Percentiles rank a stretch among this genome's conserved stretches.
phyloP scores from a whole-genome alignment of 1,140 invertebrate genomes.

The Drosophila varians region DNA sequence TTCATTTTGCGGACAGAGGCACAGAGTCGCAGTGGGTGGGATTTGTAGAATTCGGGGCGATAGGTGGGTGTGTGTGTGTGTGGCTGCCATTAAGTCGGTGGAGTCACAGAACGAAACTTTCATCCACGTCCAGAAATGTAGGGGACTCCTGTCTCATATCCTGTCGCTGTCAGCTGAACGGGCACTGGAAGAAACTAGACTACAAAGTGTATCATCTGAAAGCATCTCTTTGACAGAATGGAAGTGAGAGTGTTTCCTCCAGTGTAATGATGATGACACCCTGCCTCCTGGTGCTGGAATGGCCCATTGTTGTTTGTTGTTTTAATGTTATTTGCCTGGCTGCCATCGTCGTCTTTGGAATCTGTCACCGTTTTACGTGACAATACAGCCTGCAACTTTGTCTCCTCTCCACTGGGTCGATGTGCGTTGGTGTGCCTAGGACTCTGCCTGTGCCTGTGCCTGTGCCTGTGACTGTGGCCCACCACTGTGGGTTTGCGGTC shows the following conservation, averaged over 20 bases:
- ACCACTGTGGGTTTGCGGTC: slow-evolving; percentile 28
- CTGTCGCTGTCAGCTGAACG: too few species aligned
- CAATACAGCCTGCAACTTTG: slow-evolving; percentile 66
- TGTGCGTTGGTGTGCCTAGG: slow-evolving; percentile 6
- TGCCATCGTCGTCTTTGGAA: slow-evolving; percentile 56
- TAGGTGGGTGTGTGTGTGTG: slow-evolving; percentile 27
- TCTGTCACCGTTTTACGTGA: slow-evolving; percentile 79
- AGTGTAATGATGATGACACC: slow-evolving; percentile 50
- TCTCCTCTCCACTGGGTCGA: slow-evolving; percentile 3
- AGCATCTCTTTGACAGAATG: too few species aligned
- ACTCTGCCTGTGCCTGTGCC: too few species aligned
- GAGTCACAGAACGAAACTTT: slow-evolving; percentile 63
- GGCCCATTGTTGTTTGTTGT: slow-evolving; percentile 65
- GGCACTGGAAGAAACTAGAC: slow-evolving; percentile 2
- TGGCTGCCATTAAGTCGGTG: slow-evolving; percentile 59
- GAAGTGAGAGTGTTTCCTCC: too few species aligned
- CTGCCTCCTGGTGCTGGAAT: slow-evolving; percentile 25
- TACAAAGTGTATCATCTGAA: too few species aligned
- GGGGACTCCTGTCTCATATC: slow-evolving; percentile 1
- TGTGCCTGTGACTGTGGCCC: slow-evolving; percentile 55
- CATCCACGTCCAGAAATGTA: slow-evolving; percentile 29
- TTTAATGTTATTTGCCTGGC: slow-evolving; percentile 75
- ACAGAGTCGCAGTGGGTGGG: slow-evolving; percentile 34
- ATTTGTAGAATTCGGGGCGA: slow-evolving; percentile 11
- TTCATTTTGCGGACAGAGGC: slow-evolving; percentile 49